A percentile compares a stretch with the other conserved stretches of the same genome.
These are phyloP conservation scores for Tragelaphus strepsiceros DNA, from an alignment of 2,113 vertebrate genomes.

Conservation along the genomic window DNA sequence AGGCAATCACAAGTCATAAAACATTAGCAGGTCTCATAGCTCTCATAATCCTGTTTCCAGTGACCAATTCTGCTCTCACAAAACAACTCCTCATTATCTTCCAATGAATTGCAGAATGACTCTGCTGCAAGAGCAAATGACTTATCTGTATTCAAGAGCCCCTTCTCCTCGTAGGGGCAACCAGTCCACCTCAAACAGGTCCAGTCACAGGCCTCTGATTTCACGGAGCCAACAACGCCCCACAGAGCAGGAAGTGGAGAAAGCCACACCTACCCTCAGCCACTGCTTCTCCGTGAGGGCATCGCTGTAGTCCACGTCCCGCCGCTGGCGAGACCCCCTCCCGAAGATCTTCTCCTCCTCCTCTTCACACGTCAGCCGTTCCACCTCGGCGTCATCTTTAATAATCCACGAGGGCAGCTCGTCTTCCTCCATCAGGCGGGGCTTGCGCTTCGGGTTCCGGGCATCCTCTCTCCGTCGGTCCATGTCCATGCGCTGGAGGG, in stretches of 20 bases:
- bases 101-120: not conserved
- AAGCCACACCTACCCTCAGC: conserved; percentile 85
- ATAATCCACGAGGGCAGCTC: conserved; percentile 98
- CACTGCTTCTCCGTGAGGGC: conserved; percentile 98
- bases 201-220: not conserved
- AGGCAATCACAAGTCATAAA: conserved; percentile 1
- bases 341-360: conserved; percentile 99
- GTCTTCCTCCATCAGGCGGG: conserved; percentile 97
- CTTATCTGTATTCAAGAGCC: not conserved
- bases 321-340: conserved; percentile 92
- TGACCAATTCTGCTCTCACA: not conserved
- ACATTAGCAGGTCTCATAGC: not conserved
- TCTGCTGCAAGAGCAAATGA: not conserved
- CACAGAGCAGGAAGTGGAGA: not conserved
- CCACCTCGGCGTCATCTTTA: conserved; percentile 98
- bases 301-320: conserved; percentile 98
- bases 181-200: not conserved
- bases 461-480: conserved; percentile 96
- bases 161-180: not conserved
- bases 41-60: conserved; percentile 18
- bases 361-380: conserved; percentile 95
- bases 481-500: conserved; percentile 93
- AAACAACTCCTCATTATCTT: not conserved
- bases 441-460: conserved; percentile 94
- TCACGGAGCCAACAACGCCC: not conserved